phyloP scores from a whole-genome alignment of 1,140 invertebrate species.

The Maniola jurtina region DNA sequence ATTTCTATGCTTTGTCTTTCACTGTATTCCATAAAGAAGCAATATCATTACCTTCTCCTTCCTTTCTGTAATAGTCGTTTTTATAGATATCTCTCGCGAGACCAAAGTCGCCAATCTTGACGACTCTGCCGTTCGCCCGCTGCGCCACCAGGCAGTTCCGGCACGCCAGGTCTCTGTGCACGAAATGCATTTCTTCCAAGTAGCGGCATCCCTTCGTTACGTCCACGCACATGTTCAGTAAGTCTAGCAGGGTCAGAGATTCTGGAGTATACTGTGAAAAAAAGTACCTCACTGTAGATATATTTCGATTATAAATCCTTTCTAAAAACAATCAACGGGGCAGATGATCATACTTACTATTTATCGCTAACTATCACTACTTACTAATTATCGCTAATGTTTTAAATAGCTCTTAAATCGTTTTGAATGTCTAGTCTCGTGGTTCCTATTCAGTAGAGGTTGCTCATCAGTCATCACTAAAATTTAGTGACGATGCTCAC shows the following conservation, averaged over 20 bases:
- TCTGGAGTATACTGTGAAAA: conserved; percentile 72
- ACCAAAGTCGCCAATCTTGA: conserved; percentile 98
- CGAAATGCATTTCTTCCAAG: conserved; percentile 96
- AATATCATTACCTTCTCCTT: conserved; percentile 83
- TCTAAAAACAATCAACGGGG: too few relatives aligned
- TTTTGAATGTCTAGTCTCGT: too few relatives aligned
- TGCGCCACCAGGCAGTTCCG: conserved; percentile 93
- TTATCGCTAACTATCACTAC: too few relatives aligned
- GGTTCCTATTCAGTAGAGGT: too few relatives aligned
- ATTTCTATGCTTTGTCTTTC: too few relatives aligned
- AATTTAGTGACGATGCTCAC: too few relatives aligned
- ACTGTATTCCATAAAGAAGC: neutral
- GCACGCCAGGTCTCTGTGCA: conserved; percentile 97
- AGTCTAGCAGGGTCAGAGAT: conserved; percentile 87
- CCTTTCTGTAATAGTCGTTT: conserved; percentile 97
- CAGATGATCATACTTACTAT: too few relatives aligned
- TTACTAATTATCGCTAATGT: too few relatives aligned
- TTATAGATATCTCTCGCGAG: conserved; percentile 96
- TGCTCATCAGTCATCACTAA: too few relatives aligned
- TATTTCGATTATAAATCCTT: too few relatives aligned
- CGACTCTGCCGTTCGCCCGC: conserved; percentile 85
- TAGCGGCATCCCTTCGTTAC: conserved; percentile 96
- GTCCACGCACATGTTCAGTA: conserved; percentile 95
- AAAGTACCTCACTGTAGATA: too few relatives aligned
- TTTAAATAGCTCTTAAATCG: too few relatives aligned